Conservation (phyloP, 2,888 invertebrate species). For the Chymomyza amoena region DNA sequence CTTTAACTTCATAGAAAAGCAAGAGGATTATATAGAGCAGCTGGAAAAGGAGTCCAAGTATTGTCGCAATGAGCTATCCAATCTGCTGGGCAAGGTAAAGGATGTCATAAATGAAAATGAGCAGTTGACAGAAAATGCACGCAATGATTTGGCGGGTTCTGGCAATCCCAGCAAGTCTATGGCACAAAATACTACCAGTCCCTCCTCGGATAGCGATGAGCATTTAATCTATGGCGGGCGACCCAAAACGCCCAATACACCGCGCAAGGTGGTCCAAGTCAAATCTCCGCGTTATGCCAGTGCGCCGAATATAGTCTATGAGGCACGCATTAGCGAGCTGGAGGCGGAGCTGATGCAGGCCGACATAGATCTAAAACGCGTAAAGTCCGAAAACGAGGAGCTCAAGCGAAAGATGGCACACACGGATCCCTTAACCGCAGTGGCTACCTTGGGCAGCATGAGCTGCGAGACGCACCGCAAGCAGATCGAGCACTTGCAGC, state of each 20-base stretch:
- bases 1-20: slow-evolving; percentile 89
- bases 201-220: slow-evolving; percentile 81
- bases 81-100: slow-evolving; percentile 88
- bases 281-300: slow-evolving; percentile 80
- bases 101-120: slow-evolving; percentile 93
- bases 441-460: slow-evolving; percentile 74
- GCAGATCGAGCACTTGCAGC: slow-evolving; percentile 85
- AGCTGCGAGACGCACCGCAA: slow-evolving; percentile 82
- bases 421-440: slow-evolving; percentile 53
- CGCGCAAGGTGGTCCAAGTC: slow-evolving; percentile 48
- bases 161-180: slow-evolving; percentile 57
- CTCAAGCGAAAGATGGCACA: slow-evolving; percentile 77
- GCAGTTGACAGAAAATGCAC: slow-evolving; percentile 87
- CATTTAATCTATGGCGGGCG: slow-evolving; percentile 44
- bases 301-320: slow-evolving; percentile 89
- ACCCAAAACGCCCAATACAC: slow-evolving; percentile 49
- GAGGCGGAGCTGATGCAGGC: slow-evolving; percentile 90
- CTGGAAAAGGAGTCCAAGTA: slow-evolving; percentile 91
- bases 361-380: slow-evolving; percentile 86
- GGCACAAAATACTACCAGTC: slow-evolving; percentile 64
- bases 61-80: slow-evolving; percentile 88
- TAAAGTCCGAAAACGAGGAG: slow-evolving; percentile 84
- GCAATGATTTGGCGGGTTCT: slow-evolving; percentile 83
- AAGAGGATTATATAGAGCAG: slow-evolving; percentile 93
- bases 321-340: slow-evolving; percentile 90